Base-by-base conservation (phyloP, 53 echinoderm and acorn worm species). In the Echinometra lucunter region DNA sequence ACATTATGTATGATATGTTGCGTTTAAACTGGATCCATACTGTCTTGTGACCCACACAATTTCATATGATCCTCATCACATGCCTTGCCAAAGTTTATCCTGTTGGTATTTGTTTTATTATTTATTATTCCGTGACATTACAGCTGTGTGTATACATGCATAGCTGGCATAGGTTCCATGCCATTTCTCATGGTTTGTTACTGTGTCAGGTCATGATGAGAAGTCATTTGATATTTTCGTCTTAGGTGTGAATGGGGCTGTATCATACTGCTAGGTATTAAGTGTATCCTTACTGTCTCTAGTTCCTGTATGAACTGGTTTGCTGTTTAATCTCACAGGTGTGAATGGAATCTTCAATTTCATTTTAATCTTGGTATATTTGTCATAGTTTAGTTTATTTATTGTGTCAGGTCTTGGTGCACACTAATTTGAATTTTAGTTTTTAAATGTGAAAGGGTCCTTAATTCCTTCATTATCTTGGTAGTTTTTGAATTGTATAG, bases 101-200 rank as follows among this genome's bases (percentile, higher is more conserved):
- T n/a, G 74, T 35, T 74, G 74, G 37, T 17, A 34, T 37, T 35
- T 81, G 40, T 44, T 21, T 81, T 81, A 21, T 42, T 32, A 42
- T 81, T 81, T 81, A 81, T 81, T 44, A 42, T 81, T 81, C 42
- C 42, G 4, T 44, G 81, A 81, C 81, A 42, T 81, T 81, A 6
- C 5, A 42, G 40, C 81, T 81, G 19, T 81, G 70, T 81, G 81
- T 44, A 5, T 81, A 81, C 81, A 81, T 0, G 81, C 81, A 81
- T 81, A 19, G 0, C 21, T 81, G 81, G 81, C 40, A 81, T 81
- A 81, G 81, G 21, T 23, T 81, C 81, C 44, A 81, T 81, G 18
- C 81, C 81, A n/a, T 34, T 32, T 70, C 53, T 1, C 32, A 34
- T 6, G 11, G 30, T 63, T 63, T 19, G 19, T 25, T 5, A 63